Percentiles rank a stretch among this genome's conserved stretches.
Conservation (phyloP, 2,797 vertebrate genomes). For the Margarornis squamiger region DNA sequence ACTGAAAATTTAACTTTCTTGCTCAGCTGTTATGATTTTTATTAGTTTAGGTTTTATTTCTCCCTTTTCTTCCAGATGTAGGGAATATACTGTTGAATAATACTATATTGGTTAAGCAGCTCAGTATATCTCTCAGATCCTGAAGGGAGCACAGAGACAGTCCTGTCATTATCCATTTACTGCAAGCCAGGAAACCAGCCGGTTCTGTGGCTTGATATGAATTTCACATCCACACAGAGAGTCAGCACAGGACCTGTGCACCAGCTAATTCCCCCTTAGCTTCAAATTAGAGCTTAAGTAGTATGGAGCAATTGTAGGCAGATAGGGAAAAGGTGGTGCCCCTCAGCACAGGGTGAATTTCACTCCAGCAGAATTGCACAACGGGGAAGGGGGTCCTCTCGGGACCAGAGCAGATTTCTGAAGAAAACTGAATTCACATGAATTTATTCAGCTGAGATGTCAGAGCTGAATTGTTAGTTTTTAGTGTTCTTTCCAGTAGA, state of each 20-base stretch:
- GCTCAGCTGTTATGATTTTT: background rate
- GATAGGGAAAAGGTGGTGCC: background rate
- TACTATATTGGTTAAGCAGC: background rate
- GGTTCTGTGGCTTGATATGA: background rate
- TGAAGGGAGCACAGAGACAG: background rate
- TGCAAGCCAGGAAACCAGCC: background rate
- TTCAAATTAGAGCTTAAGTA: background rate
- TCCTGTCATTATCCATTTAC: background rate
- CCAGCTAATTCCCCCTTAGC: background rate
- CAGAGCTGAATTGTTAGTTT: background rate
- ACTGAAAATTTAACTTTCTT: background rate
- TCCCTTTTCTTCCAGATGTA: background rate
- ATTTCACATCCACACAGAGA: background rate
- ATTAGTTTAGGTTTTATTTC: background rate
- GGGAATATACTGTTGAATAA: background rate
- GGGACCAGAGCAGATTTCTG: background rate
- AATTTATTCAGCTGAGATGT: background rate
- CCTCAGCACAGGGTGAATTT: background rate
- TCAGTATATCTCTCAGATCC: background rate
- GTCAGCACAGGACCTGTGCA: background rate
- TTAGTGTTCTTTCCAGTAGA: background rate
- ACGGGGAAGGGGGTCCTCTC: background rate
- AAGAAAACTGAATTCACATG: background rate
- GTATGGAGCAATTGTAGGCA: background rate
- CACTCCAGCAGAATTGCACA: background rate